Evolutionary conservation across 2,797 vertebrate species (phyloP).

Genomic region (Stomatorhinus walkeri): DNA sequence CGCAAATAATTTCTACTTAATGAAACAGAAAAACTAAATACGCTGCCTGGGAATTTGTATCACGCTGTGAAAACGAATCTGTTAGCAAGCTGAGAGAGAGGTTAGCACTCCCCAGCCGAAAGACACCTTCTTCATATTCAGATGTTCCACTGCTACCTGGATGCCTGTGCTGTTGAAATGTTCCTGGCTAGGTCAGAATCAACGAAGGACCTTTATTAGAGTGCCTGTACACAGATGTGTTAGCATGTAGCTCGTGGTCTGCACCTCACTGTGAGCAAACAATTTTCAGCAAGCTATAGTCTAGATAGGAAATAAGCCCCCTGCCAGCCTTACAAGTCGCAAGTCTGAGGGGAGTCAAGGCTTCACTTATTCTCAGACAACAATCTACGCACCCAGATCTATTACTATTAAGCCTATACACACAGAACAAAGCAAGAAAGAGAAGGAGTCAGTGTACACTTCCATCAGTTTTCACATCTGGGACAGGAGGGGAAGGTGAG

Average conservation of each 20-base stretch:
- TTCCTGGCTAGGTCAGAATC: slow-evolving; percentile 38
- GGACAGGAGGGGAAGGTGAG: neutral
- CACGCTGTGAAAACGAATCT: neutral
- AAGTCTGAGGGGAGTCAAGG: neutral
- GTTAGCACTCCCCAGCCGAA: neutral
- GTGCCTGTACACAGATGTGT: slow-evolving; percentile 34
- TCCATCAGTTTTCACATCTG: neutral
- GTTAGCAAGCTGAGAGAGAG: neutral
- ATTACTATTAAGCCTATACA: neutral
- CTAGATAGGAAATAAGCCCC: slow-evolving; percentile 39
- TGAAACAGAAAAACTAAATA: neutral
- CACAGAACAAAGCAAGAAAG: neutral
- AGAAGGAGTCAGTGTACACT: neutral
- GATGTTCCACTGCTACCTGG: neutral
- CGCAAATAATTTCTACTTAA: neutral
- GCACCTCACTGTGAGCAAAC: slow-evolving; percentile 32
- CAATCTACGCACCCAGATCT: neutral
- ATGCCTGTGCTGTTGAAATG: slow-evolving; percentile 20
- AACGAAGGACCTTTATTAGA: slow-evolving; percentile 42
- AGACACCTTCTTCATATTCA: neutral
- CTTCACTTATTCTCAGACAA: neutral
- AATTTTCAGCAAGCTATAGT: slow-evolving; percentile 40
- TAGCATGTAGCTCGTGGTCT: slow-evolving; percentile 36
- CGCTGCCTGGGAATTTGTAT: neutral
- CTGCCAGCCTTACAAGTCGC: neutral